Evolutionary conservation across 2,888 invertebrate genomes (phyloP).

Genomic region (Adineta ricciae): DNA sequence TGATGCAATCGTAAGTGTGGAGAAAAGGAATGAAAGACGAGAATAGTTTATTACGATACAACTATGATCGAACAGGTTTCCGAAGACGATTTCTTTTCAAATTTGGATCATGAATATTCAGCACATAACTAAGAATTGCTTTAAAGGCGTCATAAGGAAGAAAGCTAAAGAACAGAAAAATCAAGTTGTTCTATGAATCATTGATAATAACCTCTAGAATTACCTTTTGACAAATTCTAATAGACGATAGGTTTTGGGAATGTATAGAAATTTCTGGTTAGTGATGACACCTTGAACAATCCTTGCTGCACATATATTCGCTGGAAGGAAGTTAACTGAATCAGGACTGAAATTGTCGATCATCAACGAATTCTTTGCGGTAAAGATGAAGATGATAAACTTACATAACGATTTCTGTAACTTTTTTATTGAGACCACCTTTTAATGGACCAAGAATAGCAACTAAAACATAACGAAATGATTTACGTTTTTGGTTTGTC

Average conservation of each 20-base stretch:
- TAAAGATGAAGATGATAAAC: not conserved
- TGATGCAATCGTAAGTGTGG: not conserved
- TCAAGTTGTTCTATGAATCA: too few relatives aligned
- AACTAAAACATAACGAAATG: not conserved
- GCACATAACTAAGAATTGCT: not conserved
- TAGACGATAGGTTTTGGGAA: not conserved
- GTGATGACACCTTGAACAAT: constrained; percentile 19
- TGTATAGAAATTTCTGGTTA: constrained; percentile 6
- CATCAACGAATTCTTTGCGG: too few relatives aligned
- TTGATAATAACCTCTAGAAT: not conserved
- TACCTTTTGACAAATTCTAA: not conserved
- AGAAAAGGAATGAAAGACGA: not conserved
- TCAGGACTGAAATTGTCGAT: not conserved
- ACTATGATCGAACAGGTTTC: not conserved
- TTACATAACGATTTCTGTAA: not conserved
- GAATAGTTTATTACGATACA: not conserved
- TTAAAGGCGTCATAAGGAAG: constrained; percentile 16
- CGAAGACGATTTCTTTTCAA: not conserved
- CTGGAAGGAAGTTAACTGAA: not conserved
- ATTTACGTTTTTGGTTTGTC: too few relatives aligned
- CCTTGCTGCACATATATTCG: not conserved
- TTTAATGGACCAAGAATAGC: constrained; percentile 3
- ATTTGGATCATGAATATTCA: constrained; percentile 13
- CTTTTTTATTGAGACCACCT: constrained; percentile 6
- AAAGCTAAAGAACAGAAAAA: not conserved